phyloP scores from a whole-genome alignment of 2,888 invertebrate genomes.

The Drosophila conformis region DNA sequence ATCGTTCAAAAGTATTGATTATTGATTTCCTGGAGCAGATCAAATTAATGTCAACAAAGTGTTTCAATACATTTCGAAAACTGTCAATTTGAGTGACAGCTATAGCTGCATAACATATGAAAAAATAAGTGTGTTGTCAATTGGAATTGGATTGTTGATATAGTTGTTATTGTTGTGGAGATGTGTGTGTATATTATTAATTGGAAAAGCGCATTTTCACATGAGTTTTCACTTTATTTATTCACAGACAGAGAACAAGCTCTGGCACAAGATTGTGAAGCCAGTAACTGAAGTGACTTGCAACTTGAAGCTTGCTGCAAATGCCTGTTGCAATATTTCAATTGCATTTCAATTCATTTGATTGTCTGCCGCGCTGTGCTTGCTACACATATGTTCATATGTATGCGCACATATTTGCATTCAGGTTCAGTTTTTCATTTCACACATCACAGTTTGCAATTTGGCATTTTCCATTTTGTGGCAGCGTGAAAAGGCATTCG shows the following conservation, averaged over 20 bases:
- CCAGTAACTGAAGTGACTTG: conserved; percentile 19
- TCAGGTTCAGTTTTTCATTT: conserved; percentile 40
- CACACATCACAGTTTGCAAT: not conserved
- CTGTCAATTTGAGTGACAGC: conserved; percentile 7
- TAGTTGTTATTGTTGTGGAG: conserved; percentile 1
- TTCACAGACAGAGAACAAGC: not conserved
- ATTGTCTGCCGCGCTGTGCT: conserved; percentile 29
- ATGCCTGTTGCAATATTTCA: conserved; percentile 74
- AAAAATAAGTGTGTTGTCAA: conserved; percentile 4
- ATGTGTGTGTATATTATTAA: conserved; percentile 36
- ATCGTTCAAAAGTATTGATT: not conserved
- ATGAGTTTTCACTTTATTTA: conserved; percentile 29
- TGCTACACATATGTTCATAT: conserved; percentile 5
- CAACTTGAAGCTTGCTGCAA: conserved; percentile 43
- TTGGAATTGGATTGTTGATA: not conserved
- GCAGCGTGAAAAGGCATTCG: conserved; percentile 17
- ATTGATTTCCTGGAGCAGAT: conserved; percentile 1
- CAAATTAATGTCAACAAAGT: not conserved
- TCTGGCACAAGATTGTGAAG: not conserved
- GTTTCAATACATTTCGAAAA: not conserved
- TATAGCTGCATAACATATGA: conserved; percentile 12
- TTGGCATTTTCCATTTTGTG: conserved; percentile 17
- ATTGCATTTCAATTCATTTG: conserved; percentile 67
- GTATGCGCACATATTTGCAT: conserved; percentile 12
- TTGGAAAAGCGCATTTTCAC: conserved; percentile 39